Evolutionary conservation across 1,140 invertebrate genomes (phyloP).

Genomic region (Luehdorfia chinensis): DNA sequence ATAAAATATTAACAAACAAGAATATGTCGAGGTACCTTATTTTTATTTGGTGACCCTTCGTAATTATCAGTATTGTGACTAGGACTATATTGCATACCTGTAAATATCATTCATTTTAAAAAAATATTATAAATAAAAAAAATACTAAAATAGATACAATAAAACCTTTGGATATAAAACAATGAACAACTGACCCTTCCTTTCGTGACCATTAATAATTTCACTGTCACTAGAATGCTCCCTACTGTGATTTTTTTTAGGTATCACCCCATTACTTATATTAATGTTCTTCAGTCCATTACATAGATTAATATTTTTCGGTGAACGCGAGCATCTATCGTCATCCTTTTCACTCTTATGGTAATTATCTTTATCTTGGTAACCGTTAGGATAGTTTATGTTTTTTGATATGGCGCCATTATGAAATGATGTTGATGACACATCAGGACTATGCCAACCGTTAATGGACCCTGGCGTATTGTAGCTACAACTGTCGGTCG

Average conservation of each 20-base stretch:
- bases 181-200: conserved; percentile 41
- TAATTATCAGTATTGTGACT: conserved; percentile 60
- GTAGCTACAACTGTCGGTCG: conserved; percentile 70
- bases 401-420: conserved; percentile 68
- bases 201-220: conserved; percentile 56
- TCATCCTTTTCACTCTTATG: conserved; percentile 54
- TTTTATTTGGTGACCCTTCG: conserved; percentile 67
- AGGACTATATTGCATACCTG: conserved; percentile 56
- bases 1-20: neutral
- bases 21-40: conserved; percentile 41
- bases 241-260: conserved; percentile 56
- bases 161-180: neutral
- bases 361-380: conserved; percentile 54
- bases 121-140: conserved; percentile 3
- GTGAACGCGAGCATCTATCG: conserved; percentile 51
- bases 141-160: too few relatives aligned
- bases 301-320: conserved; percentile 64
- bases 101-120: conserved; percentile 22
- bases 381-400: conserved; percentile 57
- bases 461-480: conserved; percentile 73
- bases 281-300: conserved; percentile 67
- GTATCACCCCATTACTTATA: conserved; percentile 61
- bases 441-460: conserved; percentile 73
- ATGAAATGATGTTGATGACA: conserved; percentile 44
- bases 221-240: conserved; percentile 58